Evolutionary conservation across 2,797 vertebrate genomes (phyloP).

Genomic region (Microctenopoma steveboyesi): DNA sequence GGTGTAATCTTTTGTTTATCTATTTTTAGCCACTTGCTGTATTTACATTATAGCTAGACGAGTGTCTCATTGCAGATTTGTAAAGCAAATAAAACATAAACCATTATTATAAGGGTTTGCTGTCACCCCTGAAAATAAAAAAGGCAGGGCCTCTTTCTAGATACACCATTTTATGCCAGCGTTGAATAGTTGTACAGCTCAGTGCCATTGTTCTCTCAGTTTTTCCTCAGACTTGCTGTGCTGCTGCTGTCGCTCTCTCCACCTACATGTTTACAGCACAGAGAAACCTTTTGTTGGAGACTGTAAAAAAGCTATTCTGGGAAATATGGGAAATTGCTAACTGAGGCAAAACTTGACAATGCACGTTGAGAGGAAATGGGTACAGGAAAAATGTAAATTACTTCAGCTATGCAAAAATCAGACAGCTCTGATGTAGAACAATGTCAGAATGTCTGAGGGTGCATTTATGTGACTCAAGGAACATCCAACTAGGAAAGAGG

Average conservation of each 20-base stretch:
- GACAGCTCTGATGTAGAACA: slow-evolving; percentile 28
- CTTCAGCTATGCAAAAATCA: slow-evolving; percentile 30
- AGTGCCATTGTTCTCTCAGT: slow-evolving; percentile 22
- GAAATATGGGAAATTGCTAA: slow-evolving; percentile 52
- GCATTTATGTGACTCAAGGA: slow-evolving; percentile 1
- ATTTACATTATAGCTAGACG: neutral
- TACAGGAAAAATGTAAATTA: slow-evolving; percentile 37
- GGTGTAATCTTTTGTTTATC: neutral
- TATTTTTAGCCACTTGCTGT: neutral
- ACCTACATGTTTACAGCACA: slow-evolving; percentile 59
- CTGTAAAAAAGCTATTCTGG: slow-evolving; percentile 56
- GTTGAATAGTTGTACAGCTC: slow-evolving; percentile 20
- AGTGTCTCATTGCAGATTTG: neutral
- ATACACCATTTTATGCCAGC: slow-evolving; percentile 16
- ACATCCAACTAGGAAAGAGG: slow-evolving; percentile 6
- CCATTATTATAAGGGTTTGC: slow-evolving; percentile 9
- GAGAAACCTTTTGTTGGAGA: slow-evolving; percentile 47
- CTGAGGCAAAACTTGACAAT: slow-evolving; percentile 48
- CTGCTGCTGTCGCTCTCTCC: slow-evolving; percentile 43
- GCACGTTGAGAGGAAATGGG: slow-evolving; percentile 36
- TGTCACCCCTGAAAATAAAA: slow-evolving; percentile 10
- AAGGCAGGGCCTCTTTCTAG: neutral
- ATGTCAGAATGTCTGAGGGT: slow-evolving; percentile 1
- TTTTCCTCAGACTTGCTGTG: slow-evolving; percentile 26
- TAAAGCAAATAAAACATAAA: neutral